A percentile compares a stretch with the other conserved stretches of the same genome.
Conservation (phyloP, 2,888 invertebrate species). For the Drosophila mettleri region DNA sequence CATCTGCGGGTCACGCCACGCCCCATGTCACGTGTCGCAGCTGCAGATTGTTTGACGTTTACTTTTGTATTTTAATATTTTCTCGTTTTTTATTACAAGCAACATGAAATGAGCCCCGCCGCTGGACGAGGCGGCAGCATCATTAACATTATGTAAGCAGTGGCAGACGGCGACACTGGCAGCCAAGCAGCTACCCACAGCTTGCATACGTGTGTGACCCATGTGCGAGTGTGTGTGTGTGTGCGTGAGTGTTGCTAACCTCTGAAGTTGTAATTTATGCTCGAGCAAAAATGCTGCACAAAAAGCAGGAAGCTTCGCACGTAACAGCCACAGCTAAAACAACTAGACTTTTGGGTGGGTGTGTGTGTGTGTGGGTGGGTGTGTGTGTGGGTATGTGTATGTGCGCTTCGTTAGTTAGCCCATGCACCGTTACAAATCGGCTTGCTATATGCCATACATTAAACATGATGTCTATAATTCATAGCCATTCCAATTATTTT, state of each 20-base stretch:
- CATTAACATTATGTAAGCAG: constrained; percentile 78
- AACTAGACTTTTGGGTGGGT: constrained; percentile 36
- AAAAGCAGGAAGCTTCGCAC: constrained; percentile 61
- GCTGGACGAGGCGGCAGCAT: constrained; percentile 57
- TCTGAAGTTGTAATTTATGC: constrained; percentile 76
- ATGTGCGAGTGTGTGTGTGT: neutral
- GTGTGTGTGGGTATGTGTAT: constrained; percentile 5
- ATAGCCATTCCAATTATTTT: constrained; percentile 35
- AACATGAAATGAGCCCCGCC: constrained; percentile 67
- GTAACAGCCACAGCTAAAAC: constrained; percentile 55
- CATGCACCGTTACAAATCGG: constrained; percentile 61
- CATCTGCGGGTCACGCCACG: constrained; percentile 21
- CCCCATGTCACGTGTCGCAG: constrained; percentile 11
- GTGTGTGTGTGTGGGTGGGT: neutral
- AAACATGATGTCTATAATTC: constrained; percentile 55
- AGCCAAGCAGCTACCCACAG: constrained; percentile 26
- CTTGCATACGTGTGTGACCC: neutral
- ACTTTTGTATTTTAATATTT: constrained; percentile 43
- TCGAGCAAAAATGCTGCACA: constrained; percentile 68
- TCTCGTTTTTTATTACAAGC: constrained; percentile 58
- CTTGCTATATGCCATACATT: constrained; percentile 51
- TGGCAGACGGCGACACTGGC: constrained; percentile 70
- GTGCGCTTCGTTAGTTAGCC: constrained; percentile 59
- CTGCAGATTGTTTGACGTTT: constrained; percentile 58
- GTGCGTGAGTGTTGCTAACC: constrained; percentile 36